Evolutionary conservation across 2,797 vertebrate species (phyloP), one percentile per base, ranked within the genome.

Genomic region (Hapalemur alaotrensis): DNA sequence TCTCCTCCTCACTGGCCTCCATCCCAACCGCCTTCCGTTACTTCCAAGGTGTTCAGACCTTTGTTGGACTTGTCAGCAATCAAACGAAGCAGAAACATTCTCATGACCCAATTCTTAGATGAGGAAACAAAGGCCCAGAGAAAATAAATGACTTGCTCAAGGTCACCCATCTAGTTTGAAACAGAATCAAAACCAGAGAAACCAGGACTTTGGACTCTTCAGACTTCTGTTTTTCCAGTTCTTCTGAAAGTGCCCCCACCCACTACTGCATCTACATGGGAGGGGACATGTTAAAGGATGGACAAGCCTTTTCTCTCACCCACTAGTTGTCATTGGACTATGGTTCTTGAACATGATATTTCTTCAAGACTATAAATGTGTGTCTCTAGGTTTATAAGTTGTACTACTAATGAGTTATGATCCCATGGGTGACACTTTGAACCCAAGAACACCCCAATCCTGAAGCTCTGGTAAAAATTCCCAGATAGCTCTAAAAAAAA

Each of bases 171-270:
- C 18, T 86, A 89, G 22, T 48, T 63, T 87, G 43, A 11, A 32
- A 11, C 30, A 93, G 38, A 89, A 82, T 52, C 57, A 90, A 95
- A 28, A 70, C 38, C 48, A 93, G 17, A 90, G 79, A 95, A 95
- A 75, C 17, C 43, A 93, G 69, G 22, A 72, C 13, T 38, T 50
- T 2, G 5, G 17, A 76, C 13, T 65, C 69, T 75, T 69, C 73
- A 88, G 35, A 63, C 28, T n/a, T 85, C 46, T 76, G 7, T 59
- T 82, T 43, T 72, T 85, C 10, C 18, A 57, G 63, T 20, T 78
- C 10, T 91, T 94, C 67, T 50, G 23, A 78, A 85, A 69, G 23
- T 43, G 81, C 2, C 14, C 32, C 28, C 18, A 59, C 3, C 32
- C 30, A 70, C 23, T 93, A 32, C 23, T 85, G 32, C 63, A 23